Evolutionary conservation across 2,888 invertebrate species (phyloP).

Genomic region (Mamestra brassicae): DNA sequence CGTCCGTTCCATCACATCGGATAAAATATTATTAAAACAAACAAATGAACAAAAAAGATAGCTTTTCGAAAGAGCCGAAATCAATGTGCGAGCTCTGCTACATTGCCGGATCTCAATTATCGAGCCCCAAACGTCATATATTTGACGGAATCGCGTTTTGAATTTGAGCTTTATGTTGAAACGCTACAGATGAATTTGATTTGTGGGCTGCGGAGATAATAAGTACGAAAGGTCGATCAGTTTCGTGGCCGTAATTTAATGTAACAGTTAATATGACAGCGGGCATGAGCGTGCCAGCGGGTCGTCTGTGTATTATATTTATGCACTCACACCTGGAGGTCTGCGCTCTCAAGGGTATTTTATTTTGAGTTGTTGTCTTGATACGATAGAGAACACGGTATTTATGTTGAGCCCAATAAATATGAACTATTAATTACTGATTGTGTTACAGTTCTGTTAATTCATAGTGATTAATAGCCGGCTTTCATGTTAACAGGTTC

Average conservation of each 20-base stretch:
- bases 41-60: conserved; percentile 90
- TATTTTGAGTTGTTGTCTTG: conserved; percentile 86
- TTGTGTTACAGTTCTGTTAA: conserved; percentile 88
- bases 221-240: conserved; percentile 84
- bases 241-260: conserved; percentile 89
- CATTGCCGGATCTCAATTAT: conserved; percentile 75
- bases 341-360: conserved; percentile 82
- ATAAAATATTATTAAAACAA: conserved; percentile 91
- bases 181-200: conserved; percentile 65
- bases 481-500: conserved; percentile 67
- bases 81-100: conserved; percentile 89
- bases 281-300: conserved; percentile 89
- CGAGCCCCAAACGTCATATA: conserved; percentile 68
- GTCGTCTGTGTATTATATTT: conserved; percentile 89
- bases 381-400: conserved; percentile 85
- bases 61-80: conserved; percentile 90
- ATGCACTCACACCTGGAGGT: conserved; percentile 91
- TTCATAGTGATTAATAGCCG: conserved; percentile 85
- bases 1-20: conserved; percentile 89
- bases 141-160: conserved; percentile 7
- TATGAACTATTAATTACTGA: conserved; percentile 89
- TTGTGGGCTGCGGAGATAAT: conserved; percentile 74
- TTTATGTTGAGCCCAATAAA: conserved; percentile 87
- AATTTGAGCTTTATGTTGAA: conserved; percentile 52
- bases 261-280: conserved; percentile 91